Base-by-base conservation (phyloP, 2,113 vertebrate species). In the Prochilodus magdalenae region DNA sequence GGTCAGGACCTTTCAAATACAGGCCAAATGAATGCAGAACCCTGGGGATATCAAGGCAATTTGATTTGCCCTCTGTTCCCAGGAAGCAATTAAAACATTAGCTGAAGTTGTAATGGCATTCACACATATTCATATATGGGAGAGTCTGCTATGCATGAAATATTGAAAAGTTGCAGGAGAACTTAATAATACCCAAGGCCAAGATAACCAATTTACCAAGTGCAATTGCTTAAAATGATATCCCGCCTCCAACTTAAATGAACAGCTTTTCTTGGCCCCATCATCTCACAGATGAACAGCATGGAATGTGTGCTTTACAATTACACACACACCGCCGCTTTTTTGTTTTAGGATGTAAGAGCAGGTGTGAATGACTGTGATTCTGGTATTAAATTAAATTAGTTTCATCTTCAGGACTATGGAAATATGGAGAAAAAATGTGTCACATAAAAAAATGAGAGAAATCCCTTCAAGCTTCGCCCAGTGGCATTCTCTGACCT, bases 11-110 rank as follows among this genome's bases (percentile, higher is more conserved):
- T 44, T 44, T 10, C 40, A 44, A 44, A 90, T 89, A 90, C 88
- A 88, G 86, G 72, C 90, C 40, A 44, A 44, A 44, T 44, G 5
- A 44, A 44, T 44, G 79, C 82, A 79, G 87, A 93, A 89, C 90
- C 91, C 92, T 92, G 85, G 93, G 92, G 92, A 92, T 85, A 87
- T 85, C 81, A 90, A 93, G 90, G 91, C 92, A 93, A 94, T 94
- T 94, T 93, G 89, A 85, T 85, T 92, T 87, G 91, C 90, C 90
- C 93, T 92, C 90, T 92, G 91, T 92, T 93, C 91, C 89, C 62
- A 49, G 86, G 90, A 93, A 90, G 91, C 91, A 94, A 94, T 94
- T 94, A 94, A 94, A 93, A 92, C 91, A 93, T 93, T 93, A 93
- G 92, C 8, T 44, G 4, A 44, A 44, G 40, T 89, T 88, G 89